These are phyloP conservation scores for Balaeniceps rex DNA, from an alignment of 2,113 vertebrate species.

Conservation along the genomic window DNA sequence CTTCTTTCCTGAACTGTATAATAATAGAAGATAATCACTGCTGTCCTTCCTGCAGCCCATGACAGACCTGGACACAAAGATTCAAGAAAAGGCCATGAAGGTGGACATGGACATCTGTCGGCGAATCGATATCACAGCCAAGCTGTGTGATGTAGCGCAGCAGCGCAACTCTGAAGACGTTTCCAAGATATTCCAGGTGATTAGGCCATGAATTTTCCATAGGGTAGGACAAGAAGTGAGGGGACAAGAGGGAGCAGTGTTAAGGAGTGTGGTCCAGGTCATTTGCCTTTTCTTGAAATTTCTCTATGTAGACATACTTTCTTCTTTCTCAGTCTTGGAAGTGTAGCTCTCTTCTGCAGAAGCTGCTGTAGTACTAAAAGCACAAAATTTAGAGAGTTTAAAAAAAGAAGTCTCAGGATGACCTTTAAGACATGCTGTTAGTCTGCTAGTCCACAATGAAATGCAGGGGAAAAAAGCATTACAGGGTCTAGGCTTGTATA, in stretches of 20 bases:
- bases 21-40: constrained; percentile 69
- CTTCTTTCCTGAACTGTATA: constrained; percentile 60
- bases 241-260: constrained; percentile 9
- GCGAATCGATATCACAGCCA: constrained; percentile 98
- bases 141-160: constrained; percentile 98
- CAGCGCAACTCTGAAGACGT: constrained; percentile 99
- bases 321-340: background rate
- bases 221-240: background rate
- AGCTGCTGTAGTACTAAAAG: background rate
- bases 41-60: constrained; percentile 90
- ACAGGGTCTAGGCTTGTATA: background rate
- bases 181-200: constrained; percentile 95
- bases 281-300: background rate
- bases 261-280: background rate
- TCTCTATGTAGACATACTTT: rapidly evolving
- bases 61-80: constrained; percentile 97
- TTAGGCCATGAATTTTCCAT: constrained; percentile 59
- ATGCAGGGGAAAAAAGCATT: background rate
- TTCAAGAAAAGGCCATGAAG: constrained; percentile 97
- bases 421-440: background rate
- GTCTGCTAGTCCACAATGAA: background rate
- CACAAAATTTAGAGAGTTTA: background rate
- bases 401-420: background rate
- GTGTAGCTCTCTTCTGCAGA: background rate
- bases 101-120: constrained; percentile 99